Percentiles rank a stretch among this genome's conserved stretches.
phyloP scores from a whole-genome alignment of 1,140 invertebrate genomes.

The Odontomachus brunneus region DNA sequence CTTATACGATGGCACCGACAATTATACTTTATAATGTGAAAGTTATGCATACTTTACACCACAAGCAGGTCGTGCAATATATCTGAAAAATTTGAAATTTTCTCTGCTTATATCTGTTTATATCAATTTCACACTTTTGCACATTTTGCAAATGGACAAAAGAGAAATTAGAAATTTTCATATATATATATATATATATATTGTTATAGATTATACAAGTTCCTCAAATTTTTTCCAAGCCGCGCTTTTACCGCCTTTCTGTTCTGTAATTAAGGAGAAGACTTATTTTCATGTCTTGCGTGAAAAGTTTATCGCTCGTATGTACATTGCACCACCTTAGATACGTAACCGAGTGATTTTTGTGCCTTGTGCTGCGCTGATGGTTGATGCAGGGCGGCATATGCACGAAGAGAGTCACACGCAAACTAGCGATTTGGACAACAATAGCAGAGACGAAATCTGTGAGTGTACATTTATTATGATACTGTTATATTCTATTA shows the following conservation, averaged over 20 bases:
- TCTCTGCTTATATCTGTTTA: not conserved
- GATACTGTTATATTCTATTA: not conserved
- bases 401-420: slow-evolving; percentile 81
- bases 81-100: slow-evolving; percentile 56
- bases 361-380: slow-evolving; percentile 81
- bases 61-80: slow-evolving; percentile 75
- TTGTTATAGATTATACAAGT: slow-evolving; percentile 11
- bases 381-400: slow-evolving; percentile 79
- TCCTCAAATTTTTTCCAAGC: slow-evolving; percentile 54
- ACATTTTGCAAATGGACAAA: not conserved
- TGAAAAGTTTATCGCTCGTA: slow-evolving; percentile 54
- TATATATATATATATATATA: too few species aligned
- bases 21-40: slow-evolving; percentile 77
- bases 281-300: slow-evolving; percentile 32
- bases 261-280: slow-evolving; percentile 41
- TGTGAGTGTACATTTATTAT: slow-evolving; percentile 74
- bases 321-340: slow-evolving; percentile 63
- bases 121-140: not conserved
- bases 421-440: slow-evolving; percentile 81
- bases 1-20: slow-evolving; percentile 51
- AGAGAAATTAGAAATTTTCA: not conserved
- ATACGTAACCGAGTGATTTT: slow-evolving; percentile 80
- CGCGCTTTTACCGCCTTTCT: slow-evolving; percentile 55
- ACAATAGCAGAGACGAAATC: slow-evolving; percentile 80
- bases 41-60: slow-evolving; percentile 79